Evolutionary conservation across 2,888 invertebrate species (phyloP), one percentile per base, ranked within the genome.

Genomic region (Linhomoeus sp.): DNA sequence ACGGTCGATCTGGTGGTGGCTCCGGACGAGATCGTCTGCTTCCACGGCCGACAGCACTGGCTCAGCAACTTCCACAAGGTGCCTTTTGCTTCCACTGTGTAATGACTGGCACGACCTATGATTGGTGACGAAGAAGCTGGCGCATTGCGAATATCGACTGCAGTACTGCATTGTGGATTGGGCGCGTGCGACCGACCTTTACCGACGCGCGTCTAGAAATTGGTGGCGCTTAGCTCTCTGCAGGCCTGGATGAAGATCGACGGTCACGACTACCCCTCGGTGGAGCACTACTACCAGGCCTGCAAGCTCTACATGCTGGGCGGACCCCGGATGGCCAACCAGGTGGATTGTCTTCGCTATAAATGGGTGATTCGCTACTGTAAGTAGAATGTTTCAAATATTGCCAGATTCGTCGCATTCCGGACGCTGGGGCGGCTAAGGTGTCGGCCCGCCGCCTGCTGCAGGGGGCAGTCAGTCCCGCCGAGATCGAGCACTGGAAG

Each of bases 231-330:
- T n/a, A n/a, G n/a, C n/a, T n/a, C n/a, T 26, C 35, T n/a, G 43
- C 36, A 50, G 51, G 35, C 51, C 12, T 42, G 24, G 15, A 42
- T 58, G 17, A 39, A 33, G 2, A 52, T 58, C 29, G 56, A 58
- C 41, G 56, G 56, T 24, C 46, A 54, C 46, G 41, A 45, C 9
- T 60, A 60, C 49, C 53, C 50, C 24, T 54, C 56, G 1, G 58
- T 60, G 1, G 60, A 60, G 48, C 59, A 60, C 46, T 60, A 60
- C 51, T 60, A 60, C 51, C 47, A 50, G 39, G 49, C 47, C 5
- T 50, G 47, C 44, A 56, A 56, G 41, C 26, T 58, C 40, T 58
- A 51, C 46, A 51, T 50, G 23, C 49, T 58, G 39, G 50, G 47
- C 43, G 53, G 52, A 17, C 23, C 51, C 3, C 41, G 45, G 7